These are phyloP conservation scores for Sebastes minor DNA, from an alignment of 2,797 vertebrate genomes.

Conservation along the genomic window DNA sequence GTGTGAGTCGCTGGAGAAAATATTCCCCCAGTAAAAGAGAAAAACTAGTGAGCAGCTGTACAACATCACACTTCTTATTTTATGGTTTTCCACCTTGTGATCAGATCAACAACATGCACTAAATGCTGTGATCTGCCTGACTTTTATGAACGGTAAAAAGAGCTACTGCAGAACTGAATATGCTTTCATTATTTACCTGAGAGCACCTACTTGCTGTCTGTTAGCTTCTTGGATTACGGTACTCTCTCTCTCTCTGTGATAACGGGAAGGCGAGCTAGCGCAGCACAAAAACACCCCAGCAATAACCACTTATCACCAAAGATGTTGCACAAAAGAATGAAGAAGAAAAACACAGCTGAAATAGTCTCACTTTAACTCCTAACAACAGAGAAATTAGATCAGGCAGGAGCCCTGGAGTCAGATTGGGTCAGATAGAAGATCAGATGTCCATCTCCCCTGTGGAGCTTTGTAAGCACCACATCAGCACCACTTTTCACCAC, in stretches of 20 bases:
- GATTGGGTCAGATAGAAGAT: constrained; percentile 74
- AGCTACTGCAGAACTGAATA: not conserved
- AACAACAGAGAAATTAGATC: constrained; percentile 71
- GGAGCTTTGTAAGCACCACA: constrained; percentile 79
- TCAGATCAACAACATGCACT: constrained; percentile 19
- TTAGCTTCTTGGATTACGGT: not conserved
- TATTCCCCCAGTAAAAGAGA: not conserved
- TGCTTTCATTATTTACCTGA: constrained; percentile 28
- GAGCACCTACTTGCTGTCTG: not conserved
- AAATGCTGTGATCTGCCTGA: constrained; percentile 1
- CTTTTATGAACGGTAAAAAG: not conserved
- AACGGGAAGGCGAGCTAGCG: not conserved
- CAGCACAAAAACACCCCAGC: constrained; percentile 1
- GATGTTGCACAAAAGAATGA: constrained; percentile 20
- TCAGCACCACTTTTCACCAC: constrained; percentile 81
- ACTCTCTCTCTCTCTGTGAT: not conserved
- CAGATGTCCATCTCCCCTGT: constrained; percentile 78
- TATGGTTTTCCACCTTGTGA: not conserved
- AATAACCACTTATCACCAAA: constrained; percentile 21
- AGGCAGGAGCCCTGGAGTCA: constrained; percentile 69
- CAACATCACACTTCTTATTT: constrained; percentile 1
- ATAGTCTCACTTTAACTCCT: constrained; percentile 43
- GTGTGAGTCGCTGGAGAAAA: constrained; percentile 26
- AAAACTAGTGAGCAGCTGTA: not conserved
- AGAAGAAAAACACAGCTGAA: constrained; percentile 19